These are phyloP conservation scores for Merluccius polli DNA, from an alignment of 2,797 vertebrate species.

Conservation along the genomic window DNA sequence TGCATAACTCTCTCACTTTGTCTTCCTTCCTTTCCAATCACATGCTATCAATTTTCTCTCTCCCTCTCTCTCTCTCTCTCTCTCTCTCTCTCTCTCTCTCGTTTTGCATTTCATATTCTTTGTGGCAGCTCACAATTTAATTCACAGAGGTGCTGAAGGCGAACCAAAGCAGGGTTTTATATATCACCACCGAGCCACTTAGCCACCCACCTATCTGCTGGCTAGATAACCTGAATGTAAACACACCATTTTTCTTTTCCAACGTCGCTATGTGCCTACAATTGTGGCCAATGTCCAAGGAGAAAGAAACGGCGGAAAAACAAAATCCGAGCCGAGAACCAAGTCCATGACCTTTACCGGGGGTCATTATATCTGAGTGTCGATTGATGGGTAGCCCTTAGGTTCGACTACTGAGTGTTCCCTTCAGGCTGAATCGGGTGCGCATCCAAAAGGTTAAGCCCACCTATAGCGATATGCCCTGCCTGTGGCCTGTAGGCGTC, in stretches of 20 bases:
- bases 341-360: slow-evolving; percentile 12
- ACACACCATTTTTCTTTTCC: slow-evolving; percentile 39
- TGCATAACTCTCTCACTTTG: slow-evolving; percentile 10
- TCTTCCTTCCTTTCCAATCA: slow-evolving; percentile 1
- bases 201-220: slow-evolving; percentile 67
- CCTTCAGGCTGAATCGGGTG: neutral
- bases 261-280: slow-evolving; percentile 25
- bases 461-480: neutral
- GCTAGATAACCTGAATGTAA: slow-evolving; percentile 56
- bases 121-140: slow-evolving; percentile 41
- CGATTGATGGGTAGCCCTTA: neutral
- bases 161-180: slow-evolving; percentile 67
- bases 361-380: neutral
- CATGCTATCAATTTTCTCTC: slow-evolving; percentile 21
- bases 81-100: slow-evolving; percentile 27
- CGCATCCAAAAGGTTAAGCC: neutral
- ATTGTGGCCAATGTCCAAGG: slow-evolving; percentile 26
- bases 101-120: slow-evolving; percentile 46
- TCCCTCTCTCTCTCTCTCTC: slow-evolving; percentile 15
- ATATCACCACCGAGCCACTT: slow-evolving; percentile 71
- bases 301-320: neutral
- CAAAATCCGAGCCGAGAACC: slow-evolving; percentile 22
- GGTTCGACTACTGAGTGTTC: neutral
- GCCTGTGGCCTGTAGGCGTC: neutral
- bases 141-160: slow-evolving; percentile 67